Percentiles rank a stretch among this genome's conserved stretches.
Evolutionary conservation across 2,113 vertebrate species (phyloP).

Genomic region (Speoplatyrhinus poulsoni): DNA sequence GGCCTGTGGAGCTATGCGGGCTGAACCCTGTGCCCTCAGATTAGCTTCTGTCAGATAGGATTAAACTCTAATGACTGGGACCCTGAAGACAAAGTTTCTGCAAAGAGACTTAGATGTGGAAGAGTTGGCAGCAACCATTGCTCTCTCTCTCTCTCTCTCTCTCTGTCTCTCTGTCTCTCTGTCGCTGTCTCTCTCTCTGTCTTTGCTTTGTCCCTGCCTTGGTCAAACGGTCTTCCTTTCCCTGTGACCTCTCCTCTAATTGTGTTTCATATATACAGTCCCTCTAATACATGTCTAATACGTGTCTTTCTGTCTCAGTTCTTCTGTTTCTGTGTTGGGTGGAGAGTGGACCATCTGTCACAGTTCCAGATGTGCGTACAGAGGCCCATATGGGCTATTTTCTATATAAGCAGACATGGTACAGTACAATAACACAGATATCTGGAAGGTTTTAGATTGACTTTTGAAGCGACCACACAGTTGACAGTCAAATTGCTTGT

Average conservation of each 20-base stretch:
- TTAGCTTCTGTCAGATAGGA: conserved; percentile 98
- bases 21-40: conserved; percentile 85
- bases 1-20: conserved; percentile 60
- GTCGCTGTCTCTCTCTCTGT: conserved; percentile 7
- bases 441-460: no score
- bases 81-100: conserved; percentile 85
- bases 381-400: no score
- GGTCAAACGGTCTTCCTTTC: conserved; percentile 24
- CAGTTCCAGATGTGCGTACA: background rate
- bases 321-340: conserved; percentile 13
- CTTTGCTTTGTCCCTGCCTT: background rate
- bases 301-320: conserved; percentile 25
- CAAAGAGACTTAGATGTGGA: conserved; percentile 98
- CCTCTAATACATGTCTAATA: conserved; percentile 32
- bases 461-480: no score
- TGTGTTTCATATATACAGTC: conserved; percentile 47
- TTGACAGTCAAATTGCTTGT: no score
- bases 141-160: conserved; percentile 69
- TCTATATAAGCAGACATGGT: no score
- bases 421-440: no score
- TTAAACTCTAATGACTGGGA: conserved; percentile 99
- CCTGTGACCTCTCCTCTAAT: conserved; percentile 58
- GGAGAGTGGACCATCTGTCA: background rate
- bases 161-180: conserved; percentile 32
- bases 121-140: conserved; percentile 91